Evolutionary conservation across 2,888 invertebrate species (phyloP), one percentile per base, ranked within the genome.

Genomic region (Drosophila falleni): DNA sequence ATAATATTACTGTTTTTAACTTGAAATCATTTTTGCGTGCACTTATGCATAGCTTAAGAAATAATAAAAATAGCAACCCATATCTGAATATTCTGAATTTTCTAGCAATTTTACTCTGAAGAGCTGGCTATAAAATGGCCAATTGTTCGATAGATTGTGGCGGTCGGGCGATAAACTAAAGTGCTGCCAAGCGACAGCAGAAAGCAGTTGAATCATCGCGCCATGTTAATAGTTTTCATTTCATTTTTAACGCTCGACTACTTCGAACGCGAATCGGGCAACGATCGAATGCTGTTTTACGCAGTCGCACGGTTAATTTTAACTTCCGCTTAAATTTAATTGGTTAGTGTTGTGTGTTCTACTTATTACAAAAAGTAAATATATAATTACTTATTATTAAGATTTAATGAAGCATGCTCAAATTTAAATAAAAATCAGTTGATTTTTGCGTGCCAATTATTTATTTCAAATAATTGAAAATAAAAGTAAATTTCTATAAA

Each of bases 291-390:
- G 35, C 53, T 50, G 41, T 42, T 58, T 31, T 53, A 31, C 35
- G 37, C 41, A 26, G 53, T 16, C 37, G 29, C 11, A 29, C 15
- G 42, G 33, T 37, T 47, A 11, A 53, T 26, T 33, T 60, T 26
- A 59, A 63, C 65, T 62, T 62, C 53, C 74, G 63, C 44, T 50
- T 60, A 11, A n/a, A 47, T 15, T 44, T 42, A 60, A 75, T 65
- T 79, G 88, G 88, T 87, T 79, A 44, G 85, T 80, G 65, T 31
- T 51, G 4, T 5, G 39, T 49, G 53, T 16, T 31, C 29, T 11
- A 51, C 11, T 15, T 15, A 56, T 37, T 64, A 15, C 13, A 39
- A 53, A 39, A 47, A 46, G 26, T 13, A 54, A 41, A 29, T 47
- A 29, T 11, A 31, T 35, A 19, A 29, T 16, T 46, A 37, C 16